Conservation (phyloP, 2,797 vertebrate species). For the Vespertilio murinus region DNA sequence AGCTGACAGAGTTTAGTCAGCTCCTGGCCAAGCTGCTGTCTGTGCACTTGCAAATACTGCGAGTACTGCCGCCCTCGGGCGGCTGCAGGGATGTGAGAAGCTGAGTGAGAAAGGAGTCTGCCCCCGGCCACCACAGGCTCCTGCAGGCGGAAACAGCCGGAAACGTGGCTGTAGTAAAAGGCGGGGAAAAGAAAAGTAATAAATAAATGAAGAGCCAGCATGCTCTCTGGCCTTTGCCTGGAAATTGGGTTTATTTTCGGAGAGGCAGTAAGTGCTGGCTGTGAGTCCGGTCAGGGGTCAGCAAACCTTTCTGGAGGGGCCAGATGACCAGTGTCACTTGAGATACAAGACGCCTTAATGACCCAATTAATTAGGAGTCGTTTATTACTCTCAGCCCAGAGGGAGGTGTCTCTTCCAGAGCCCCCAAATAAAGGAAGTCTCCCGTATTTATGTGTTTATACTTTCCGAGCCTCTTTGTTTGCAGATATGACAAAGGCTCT, state of each 20-base stretch:
- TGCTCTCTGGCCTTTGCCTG: neutral
- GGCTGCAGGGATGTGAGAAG: neutral
- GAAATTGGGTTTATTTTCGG: neutral
- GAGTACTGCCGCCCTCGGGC: accelerated
- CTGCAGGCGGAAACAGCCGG: neutral
- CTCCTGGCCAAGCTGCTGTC: neutral
- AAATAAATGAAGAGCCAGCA: no score
- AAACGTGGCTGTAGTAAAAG: neutral
- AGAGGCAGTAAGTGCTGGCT: neutral
- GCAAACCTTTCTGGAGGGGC: neutral
- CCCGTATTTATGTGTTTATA: no score
- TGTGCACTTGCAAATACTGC: no score
- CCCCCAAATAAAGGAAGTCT: no score
- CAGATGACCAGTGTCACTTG: no score
- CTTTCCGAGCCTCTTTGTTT: no score
- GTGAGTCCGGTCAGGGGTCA: neutral
- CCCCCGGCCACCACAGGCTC: neutral
- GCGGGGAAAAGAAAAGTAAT: neutral
- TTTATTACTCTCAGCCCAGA: no score
- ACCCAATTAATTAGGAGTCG: no score
- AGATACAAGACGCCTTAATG: no score
- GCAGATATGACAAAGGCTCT: no score
- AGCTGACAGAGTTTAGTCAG: neutral
- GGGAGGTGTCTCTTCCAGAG: no score
- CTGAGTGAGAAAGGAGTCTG: neutral